Percentiles rank a stretch among this genome's conserved stretches.
Conservation (phyloP, 2,113 vertebrate species). For the Neodon shergylaensis region DNA sequence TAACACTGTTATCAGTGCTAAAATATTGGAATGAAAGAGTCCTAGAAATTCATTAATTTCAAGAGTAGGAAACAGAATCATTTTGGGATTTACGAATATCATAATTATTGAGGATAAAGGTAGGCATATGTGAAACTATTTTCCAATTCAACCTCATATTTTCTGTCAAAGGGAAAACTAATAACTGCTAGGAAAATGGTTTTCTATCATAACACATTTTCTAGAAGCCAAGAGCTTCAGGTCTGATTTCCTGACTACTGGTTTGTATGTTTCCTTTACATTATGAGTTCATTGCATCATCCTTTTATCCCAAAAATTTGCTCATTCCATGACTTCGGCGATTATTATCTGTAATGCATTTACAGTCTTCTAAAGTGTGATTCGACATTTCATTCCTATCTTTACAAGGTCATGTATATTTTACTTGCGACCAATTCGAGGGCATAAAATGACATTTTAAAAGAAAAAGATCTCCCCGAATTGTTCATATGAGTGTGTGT, state of each 20-base stretch:
- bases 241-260: background rate
- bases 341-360: background rate
- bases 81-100: background rate
- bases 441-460: slow-evolving; percentile 23
- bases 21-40: background rate
- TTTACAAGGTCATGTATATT: background rate
- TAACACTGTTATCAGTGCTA: background rate
- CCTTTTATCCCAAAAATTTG: background rate
- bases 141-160: background rate
- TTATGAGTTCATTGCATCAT: background rate
- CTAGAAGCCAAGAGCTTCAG: background rate
- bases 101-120: background rate
- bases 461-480: background rate
- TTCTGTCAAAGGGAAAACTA: background rate
- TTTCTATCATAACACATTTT: background rate
- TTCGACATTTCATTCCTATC: background rate
- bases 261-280: background rate
- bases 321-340: background rate
- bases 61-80: background rate
- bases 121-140: background rate
- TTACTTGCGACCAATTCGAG: background rate
- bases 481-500: background rate
- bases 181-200: background rate
- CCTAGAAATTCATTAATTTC: background rate
- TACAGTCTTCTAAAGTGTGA: background rate